Conservation (phyloP, 2,113 vertebrate genomes). For the Perca flavescens region DNA sequence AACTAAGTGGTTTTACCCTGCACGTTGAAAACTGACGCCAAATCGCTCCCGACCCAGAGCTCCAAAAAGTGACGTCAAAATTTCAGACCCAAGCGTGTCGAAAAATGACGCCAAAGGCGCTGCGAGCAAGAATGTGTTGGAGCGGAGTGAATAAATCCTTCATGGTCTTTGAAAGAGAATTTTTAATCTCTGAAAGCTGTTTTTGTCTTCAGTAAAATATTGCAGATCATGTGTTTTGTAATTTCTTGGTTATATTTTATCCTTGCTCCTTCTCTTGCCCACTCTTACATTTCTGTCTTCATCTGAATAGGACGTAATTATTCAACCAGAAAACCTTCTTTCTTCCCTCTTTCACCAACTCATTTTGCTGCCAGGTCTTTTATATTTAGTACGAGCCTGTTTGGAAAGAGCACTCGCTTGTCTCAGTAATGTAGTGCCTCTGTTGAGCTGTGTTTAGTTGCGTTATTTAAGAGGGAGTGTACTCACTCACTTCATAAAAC, state of each 20-base stretch:
- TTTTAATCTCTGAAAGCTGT: neutral
- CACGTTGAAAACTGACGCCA: no score
- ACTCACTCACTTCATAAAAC: constrained; percentile 61
- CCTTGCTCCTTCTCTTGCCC: neutral
- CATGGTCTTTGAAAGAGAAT: neutral
- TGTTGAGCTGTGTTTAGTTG: constrained; percentile 53
- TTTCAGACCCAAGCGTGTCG: no score
- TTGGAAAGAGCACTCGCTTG: constrained; percentile 40
- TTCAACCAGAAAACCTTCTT: constrained; percentile 20
- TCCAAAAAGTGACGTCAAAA: no score
- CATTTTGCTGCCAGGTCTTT: constrained; percentile 22
- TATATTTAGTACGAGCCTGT: constrained; percentile 1
- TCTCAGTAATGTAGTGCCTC: constrained; percentile 58
- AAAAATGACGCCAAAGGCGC: no score
- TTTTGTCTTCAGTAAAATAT: neutral
- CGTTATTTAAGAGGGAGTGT: constrained; percentile 55
- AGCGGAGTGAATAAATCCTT: neutral
- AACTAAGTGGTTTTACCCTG: no score
- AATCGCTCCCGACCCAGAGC: no score
- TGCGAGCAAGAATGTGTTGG: no score
- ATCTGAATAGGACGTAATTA: constrained; percentile 4
- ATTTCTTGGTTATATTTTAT: neutral
- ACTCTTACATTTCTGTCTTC: neutral
- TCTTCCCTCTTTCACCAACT: neutral
- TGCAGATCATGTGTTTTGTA: neutral